Conservation (phyloP, 2,113 vertebrate genomes). For the Conger conger region DNA sequence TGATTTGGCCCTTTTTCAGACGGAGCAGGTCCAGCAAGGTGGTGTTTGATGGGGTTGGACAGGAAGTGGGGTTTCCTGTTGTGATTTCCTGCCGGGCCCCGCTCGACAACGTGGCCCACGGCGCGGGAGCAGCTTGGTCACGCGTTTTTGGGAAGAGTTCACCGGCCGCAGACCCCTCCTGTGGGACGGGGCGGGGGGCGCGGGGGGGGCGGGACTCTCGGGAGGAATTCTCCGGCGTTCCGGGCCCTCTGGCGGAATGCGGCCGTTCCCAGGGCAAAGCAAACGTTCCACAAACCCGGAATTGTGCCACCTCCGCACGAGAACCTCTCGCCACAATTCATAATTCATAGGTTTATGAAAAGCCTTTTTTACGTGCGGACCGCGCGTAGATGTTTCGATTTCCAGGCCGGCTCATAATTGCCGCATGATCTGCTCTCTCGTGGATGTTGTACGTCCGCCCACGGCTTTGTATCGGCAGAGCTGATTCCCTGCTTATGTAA, state of each 20-base stretch:
- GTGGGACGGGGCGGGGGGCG: neutral
- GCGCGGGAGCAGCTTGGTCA: neutral
- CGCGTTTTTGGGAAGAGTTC: neutral
- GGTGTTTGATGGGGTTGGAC: neutral
- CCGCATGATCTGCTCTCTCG: neutral
- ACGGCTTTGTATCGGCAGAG: too few species aligned
- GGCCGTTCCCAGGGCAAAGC: neutral
- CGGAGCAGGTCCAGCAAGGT: neutral
- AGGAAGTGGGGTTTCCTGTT: neutral
- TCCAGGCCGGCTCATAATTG: neutral
- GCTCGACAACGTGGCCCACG: neutral
- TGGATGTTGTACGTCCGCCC: neutral
- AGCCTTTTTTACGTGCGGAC: too few species aligned
- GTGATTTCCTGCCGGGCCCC: neutral
- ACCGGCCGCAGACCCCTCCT: neutral
- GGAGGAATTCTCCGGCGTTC: neutral
- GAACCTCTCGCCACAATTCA: neutral
- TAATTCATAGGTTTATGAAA: neutral
- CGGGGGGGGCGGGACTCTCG: neutral
- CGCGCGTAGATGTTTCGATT: neutral
- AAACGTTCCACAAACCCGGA: neutral
- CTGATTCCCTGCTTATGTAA: neutral
- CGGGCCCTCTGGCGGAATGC: neutral
- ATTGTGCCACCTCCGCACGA: neutral
- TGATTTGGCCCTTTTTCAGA: neutral